Base-by-base conservation (phyloP, 2,888 invertebrate species). In the Pantelozetes paolii region DNA sequence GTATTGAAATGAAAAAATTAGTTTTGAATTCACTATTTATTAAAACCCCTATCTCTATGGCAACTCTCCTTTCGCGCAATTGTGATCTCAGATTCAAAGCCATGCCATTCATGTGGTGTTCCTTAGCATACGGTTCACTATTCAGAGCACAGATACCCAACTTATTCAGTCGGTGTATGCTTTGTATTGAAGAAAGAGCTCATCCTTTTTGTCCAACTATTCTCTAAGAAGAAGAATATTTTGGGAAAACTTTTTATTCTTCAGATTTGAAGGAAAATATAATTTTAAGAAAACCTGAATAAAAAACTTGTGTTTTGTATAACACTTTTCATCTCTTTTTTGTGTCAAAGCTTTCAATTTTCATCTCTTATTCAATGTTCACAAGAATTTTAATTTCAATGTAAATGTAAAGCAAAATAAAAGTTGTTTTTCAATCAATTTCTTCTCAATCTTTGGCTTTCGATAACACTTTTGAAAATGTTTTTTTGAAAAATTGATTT, bases 1-100 rank as follows among this genome's bases (percentile, higher is more conserved):
- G 54, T 54, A 23, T 23, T 54, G 20, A 54, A 26, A 26, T 1
- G 6, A 8, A 9, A 36, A 36, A 36, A 36, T 8, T 36, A 8
- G 6, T 8, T 8, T 9, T 36, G 6, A n/a, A n/a, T 20, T 11
- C 20, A 9, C 18, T 64, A 64, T 64, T 64, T 64, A 64, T 36
- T 64, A 62, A 62, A 62, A 54, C 45, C 54, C 11, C 20, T 13
- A 40, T 64, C 15, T 40, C 64, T 64, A 64, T 64, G 64, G 64
- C 36, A 64, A 64, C 64, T 18, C 36, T 20, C 64, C 1, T 23
- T 64, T 64, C 64, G 64, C 64, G 64, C 64, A 64, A 28, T 64
- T 64, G 64, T 30, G 57, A 64, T 40, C 64, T 64, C n/a, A 64
- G 64, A 64, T 64, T 64, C 64, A 9, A 54, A 26, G 2, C 15